phyloP scores from a whole-genome alignment of 1,140 invertebrate genomes.

The Diorhabda sublineata region DNA sequence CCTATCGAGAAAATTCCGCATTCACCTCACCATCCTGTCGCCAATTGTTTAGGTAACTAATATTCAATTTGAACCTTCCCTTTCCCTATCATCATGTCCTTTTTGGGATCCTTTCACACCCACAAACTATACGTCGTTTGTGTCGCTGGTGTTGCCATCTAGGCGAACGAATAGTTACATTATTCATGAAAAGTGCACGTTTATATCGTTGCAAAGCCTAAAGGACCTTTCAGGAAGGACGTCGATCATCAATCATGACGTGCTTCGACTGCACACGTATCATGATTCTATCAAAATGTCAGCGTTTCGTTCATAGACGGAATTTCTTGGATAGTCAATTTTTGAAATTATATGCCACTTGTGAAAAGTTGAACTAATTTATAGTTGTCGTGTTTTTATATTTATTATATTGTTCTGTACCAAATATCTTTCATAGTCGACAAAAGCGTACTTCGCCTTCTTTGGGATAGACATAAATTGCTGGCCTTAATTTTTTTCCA shows the following conservation, averaged over 20 bases:
- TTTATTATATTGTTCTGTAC: too few relatives aligned
- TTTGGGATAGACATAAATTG: too few relatives aligned
- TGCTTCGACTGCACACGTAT: not conserved
- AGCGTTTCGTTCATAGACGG: too few relatives aligned
- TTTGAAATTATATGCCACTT: too few relatives aligned
- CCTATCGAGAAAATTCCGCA: not conserved
- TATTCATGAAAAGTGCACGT: constrained; percentile 11
- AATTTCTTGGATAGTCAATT: too few relatives aligned
- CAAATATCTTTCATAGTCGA: too few relatives aligned
- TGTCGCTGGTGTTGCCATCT: constrained; percentile 1
- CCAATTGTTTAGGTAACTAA: constrained; percentile 13
- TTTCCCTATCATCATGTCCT: not conserved
- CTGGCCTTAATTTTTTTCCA: too few relatives aligned
- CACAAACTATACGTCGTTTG: not conserved
- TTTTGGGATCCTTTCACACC: not conserved
- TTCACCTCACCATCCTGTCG: constrained; percentile 1
- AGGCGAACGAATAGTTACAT: constrained; percentile 1
- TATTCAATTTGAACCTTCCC: constrained; percentile 4
- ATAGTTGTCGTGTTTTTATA: too few relatives aligned
- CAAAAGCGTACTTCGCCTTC: too few relatives aligned
- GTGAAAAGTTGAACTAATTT: too few relatives aligned
- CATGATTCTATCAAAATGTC: too few relatives aligned
- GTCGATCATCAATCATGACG: constrained; percentile 1
- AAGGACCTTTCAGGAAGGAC: constrained; percentile 1
- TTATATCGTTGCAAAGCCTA: not conserved